Evolutionary conservation across 2,797 vertebrate species (phyloP), one percentile per base, ranked within the genome.

Genomic region (Pagetopsis macropterus): DNA sequence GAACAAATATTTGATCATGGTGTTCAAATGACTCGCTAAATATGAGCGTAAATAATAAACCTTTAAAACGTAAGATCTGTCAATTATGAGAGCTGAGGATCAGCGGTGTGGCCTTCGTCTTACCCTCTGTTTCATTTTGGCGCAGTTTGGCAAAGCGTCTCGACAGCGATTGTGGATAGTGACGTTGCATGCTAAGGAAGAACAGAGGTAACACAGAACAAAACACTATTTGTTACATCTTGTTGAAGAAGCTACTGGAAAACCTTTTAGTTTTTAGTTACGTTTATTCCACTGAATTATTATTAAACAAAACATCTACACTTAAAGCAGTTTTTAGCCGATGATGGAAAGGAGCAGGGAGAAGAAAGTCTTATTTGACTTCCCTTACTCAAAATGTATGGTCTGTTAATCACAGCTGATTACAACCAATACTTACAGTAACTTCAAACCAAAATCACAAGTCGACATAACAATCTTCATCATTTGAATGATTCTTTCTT

Each of bases 141-240:
- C 93, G 61, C 97, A 98, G 95, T 96, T 97, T 78, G 96, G 95
- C 65, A 98, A 92, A 0, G 96, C 89, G 83, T 98, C 97, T 90
- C 97, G 94, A 90, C 97, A 98, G 89, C 97, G 96, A 92, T 98
- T 98, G 93, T 98, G 97, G 86, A 98, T 97, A 43, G 96, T 97
- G 84, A 97, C 96, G 2, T 94, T 97, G 90, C 97, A 98, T 62
- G 95, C 97, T 97, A 88, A 37, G 76, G 86, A 79, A 79, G 72
- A 81, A 45, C 73, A 41, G 63, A 76, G 27, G 75, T 14, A 56
- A 40, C 13, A 45, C 10, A 51, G 9, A 73, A 55, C 2, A 54
- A 13, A 23, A 52, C 5, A 40, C 33, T 37, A 37, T 6, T 37
- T 33, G 5, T 60, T 16, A 55, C 5, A 31, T 23, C 4, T 37